Conservation (phyloP, 2,797 vertebrate genomes). For the Cynopterus sphinx region DNA sequence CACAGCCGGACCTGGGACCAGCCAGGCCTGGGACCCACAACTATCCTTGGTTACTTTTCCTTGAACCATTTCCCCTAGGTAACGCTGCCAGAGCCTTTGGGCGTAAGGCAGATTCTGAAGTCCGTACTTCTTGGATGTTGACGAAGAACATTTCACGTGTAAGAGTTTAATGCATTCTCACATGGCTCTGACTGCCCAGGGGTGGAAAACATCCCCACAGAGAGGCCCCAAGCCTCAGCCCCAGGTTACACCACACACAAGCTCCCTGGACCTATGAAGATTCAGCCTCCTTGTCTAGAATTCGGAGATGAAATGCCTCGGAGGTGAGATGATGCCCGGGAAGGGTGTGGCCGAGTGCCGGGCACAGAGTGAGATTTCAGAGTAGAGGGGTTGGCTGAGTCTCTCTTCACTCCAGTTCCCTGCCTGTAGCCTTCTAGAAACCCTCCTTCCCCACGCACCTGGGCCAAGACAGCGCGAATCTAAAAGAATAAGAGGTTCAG, state of each 20-base stretch:
- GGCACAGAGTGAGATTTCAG: neutral
- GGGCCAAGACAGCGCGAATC: neutral
- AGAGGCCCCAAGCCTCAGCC: neutral
- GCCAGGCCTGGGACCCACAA: too few species aligned
- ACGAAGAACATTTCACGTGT: neutral
- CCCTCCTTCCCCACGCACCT: neutral
- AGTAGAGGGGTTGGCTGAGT: neutral
- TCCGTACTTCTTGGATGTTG: neutral
- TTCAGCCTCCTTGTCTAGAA: neutral
- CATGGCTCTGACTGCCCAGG: neutral
- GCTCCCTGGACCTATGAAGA: neutral
- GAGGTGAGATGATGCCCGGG: neutral
- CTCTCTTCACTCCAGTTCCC: neutral
- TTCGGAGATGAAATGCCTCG: neutral
- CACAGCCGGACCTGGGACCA: too few species aligned
- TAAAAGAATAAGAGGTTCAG: neutral
- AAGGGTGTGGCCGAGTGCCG: fast-evolving
- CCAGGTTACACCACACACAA: neutral
- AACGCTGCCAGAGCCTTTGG: neutral
- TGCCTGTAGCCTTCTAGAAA: neutral
- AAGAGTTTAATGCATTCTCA: neutral
- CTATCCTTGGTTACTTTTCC: neutral
- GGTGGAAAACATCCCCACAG: neutral
- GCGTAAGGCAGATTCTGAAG: neutral
- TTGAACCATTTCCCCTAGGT: neutral